phyloP scores from a whole-genome alignment of 1,140 invertebrate species.

The Hormaphis cornu region DNA sequence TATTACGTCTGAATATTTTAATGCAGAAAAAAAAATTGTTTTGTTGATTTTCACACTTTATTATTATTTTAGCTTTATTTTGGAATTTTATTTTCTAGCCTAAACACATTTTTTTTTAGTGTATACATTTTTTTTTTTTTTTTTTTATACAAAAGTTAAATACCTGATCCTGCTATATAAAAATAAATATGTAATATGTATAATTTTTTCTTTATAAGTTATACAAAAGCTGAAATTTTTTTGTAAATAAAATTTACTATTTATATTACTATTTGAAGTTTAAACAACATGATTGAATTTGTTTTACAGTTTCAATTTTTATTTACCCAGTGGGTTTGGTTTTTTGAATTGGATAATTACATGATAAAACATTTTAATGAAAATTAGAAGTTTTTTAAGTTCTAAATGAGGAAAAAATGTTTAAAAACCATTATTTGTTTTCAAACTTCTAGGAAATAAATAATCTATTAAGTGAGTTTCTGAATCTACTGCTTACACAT shows the following conservation, averaged over 20 bases:
- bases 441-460: too few relatives aligned
- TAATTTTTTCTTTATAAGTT: slow-evolving; percentile 28
- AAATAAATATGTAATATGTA: slow-evolving; percentile 28
- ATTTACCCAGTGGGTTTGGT: neutral
- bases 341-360: too few relatives aligned
- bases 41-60: slow-evolving; percentile 23
- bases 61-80: slow-evolving; percentile 32
- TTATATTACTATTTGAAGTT: slow-evolving; percentile 32
- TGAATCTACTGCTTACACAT: neutral
- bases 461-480: too few relatives aligned
- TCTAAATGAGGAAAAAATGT: too few relatives aligned
- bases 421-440: too few relatives aligned
- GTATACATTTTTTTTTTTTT: slow-evolving; percentile 22
- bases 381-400: too few relatives aligned
- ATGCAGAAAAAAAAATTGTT: slow-evolving; percentile 27
- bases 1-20: slow-evolving; percentile 22
- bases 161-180: slow-evolving; percentile 21
- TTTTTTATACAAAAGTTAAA: slow-evolving; percentile 20
- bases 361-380: too few relatives aligned
- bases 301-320: neutral
- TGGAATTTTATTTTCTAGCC: slow-evolving; percentile 28
- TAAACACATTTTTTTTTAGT: slow-evolving; percentile 31
- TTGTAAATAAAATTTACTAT: slow-evolving; percentile 33
- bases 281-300: slow-evolving; percentile 8
- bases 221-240: slow-evolving; percentile 28